These are phyloP conservation scores for Scaptomyza pallida DNA, from an alignment of 1,140 invertebrate species.

Conservation along the genomic window DNA sequence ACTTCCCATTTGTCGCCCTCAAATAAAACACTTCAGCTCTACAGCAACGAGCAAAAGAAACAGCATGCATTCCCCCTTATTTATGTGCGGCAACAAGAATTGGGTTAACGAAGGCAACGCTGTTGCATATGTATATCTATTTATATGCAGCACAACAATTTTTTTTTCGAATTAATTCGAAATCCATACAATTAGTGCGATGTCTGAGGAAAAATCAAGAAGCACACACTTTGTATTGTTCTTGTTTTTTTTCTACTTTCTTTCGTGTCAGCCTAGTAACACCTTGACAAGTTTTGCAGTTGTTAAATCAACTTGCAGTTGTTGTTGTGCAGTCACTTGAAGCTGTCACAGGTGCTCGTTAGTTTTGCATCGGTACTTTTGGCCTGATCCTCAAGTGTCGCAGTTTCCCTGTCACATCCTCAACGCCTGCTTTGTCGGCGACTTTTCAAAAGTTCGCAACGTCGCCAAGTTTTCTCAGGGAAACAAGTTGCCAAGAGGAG, in stretches of 20 bases:
- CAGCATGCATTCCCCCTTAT: not conserved
- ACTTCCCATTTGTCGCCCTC: not conserved
- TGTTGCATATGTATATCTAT: not conserved
- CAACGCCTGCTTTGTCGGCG: conserved; percentile 39
- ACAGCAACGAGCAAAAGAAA: not conserved
- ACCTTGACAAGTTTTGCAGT: conserved; percentile 17
- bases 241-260: not conserved
- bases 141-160: conserved; percentile 18
- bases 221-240: not conserved
- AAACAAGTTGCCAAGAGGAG: conserved; percentile 50
- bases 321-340: conserved; percentile 10
- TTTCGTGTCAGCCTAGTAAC: conserved; percentile 2
- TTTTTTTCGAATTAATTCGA: conserved; percentile 29
- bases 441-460: conserved; percentile 71
- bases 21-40: not conserved
- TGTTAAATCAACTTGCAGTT: conserved; percentile 35
- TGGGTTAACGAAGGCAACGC: conserved; percentile 23
- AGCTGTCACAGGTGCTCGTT: conserved; percentile 35
- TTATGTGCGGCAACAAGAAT: not conserved
- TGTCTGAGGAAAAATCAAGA: conserved; percentile 16
- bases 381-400: conserved; percentile 25
- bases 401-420: conserved; percentile 7
- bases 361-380: conserved; percentile 40
- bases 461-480: conserved; percentile 57
- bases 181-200: conserved; percentile 39